Evolutionary conservation across 2,797 vertebrate species (phyloP).

Genomic region (Chaetophractus vellerosus): DNA sequence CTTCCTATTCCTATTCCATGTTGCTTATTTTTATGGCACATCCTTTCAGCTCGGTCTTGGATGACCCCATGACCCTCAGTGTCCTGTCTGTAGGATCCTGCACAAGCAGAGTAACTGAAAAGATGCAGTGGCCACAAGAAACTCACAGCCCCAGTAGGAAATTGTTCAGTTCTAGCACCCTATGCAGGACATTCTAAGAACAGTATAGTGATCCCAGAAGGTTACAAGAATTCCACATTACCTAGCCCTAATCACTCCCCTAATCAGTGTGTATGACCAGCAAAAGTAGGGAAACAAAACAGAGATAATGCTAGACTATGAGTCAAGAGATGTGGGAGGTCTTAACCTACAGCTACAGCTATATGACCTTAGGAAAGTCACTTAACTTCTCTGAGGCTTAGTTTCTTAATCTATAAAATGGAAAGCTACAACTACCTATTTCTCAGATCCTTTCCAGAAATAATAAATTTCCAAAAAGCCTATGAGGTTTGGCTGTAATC

Average conservation of each 20-base stretch:
- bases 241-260: neutral
- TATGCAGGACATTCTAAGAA: neutral
- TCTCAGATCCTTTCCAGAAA: constrained; percentile 28
- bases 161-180: neutral
- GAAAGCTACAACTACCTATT: constrained; percentile 8
- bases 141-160: neutral
- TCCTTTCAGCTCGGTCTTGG: constrained; percentile 88
- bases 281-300: neutral
- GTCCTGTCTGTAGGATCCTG: constrained; percentile 90
- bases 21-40: constrained; percentile 92
- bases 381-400: neutral
- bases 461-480: constrained; percentile 23
- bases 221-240: constrained; percentile 43
- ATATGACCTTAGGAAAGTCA: neutral
- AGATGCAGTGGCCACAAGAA: constrained; percentile 56
- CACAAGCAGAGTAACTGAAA: constrained; percentile 70
- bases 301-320: neutral
- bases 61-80: constrained; percentile 88
- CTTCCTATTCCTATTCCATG: constrained; percentile 90
- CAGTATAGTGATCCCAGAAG: neutral
- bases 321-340: neutral
- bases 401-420: constrained; percentile 26
- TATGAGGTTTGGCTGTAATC: neutral
- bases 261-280: neutral
- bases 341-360: neutral